phyloP scores from a whole-genome alignment of 2,113 vertebrate genomes.

The Takifugu flavidus region DNA sequence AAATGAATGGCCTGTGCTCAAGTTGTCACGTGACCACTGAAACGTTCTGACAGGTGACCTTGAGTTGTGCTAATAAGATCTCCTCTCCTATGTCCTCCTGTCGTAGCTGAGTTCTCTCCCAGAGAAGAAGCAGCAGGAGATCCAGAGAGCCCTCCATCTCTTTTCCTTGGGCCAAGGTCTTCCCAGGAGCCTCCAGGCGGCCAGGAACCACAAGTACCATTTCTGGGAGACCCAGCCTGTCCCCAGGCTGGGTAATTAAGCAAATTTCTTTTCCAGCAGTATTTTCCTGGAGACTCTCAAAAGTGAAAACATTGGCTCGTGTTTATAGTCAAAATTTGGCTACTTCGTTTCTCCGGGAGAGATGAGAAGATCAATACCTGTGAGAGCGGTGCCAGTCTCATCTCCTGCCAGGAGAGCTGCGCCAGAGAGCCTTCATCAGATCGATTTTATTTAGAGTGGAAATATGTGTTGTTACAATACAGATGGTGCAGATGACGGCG shows the following conservation, averaged over 20 bases:
- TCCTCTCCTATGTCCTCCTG: constrained; percentile 11
- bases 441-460: neutral
- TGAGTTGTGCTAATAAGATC: neutral
- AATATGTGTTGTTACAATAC: neutral
- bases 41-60: neutral
- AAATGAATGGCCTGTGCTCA: neutral
- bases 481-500: constrained; percentile 71
- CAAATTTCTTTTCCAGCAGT: neutral
- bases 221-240: constrained; percentile 98
- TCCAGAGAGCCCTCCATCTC: constrained; percentile 95
- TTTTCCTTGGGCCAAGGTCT: constrained; percentile 86
- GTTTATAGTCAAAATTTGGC: neutral
- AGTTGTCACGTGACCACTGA: neutral
- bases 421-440: neutral
- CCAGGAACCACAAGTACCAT: constrained; percentile 84
- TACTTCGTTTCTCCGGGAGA: neutral
- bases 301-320: neutral
- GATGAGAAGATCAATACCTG: neutral
- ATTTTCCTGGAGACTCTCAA: neutral
- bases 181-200: constrained; percentile 91
- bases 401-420: neutral
- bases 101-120: constrained; percentile 86
- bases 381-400: neutral
- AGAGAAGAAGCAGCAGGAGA: constrained; percentile 93
- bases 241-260: constrained; percentile 83